Evolutionary conservation across 2,113 vertebrate species (phyloP), one percentile per base, ranked within the genome.

Genomic region (Corydoras sp.): DNA sequence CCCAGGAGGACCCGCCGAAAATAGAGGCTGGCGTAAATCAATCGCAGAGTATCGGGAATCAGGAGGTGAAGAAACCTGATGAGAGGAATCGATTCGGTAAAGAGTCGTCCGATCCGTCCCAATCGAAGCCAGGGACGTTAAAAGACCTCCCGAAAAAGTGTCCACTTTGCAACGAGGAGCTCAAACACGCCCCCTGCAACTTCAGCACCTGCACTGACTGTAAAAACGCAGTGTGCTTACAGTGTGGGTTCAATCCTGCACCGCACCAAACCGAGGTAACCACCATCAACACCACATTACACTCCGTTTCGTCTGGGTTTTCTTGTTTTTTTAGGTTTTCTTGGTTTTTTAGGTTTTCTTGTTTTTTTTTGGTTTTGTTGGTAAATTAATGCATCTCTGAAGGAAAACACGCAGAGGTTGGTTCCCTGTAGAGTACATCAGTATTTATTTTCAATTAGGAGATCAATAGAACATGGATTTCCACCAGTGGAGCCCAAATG

Each of bases 241-340:
- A 95, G 69, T 99, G 96, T 92, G 97, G 97, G 89, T 99, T 99
- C 89, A 98, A 95, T 78, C 93, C 95, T 0, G 91, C 86, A 71
- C 94, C 94, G 0, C 94, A 99, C 83, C 87, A 93, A 71, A 90
- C 88, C 15, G 90, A 95, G 74, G 77, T 79, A 76, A 76, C 31
- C 4, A 43, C 35, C 4, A 2, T 43, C 7, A 43, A 43, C 35
- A 43, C 35, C 7, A 1, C 35, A 2, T 43, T 43, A 5, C 35
- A 43, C 35, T 43, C 35, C 7, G 35, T 43, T 43, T 43, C 1
- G 18, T 24, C 18, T 24, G 18, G 18, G 18, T 24, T 43, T 43
- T 43, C 35, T 43, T 43, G 35, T 43, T 43, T 5, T 43, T 43
- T 43, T 35, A 4, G 6, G 35, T 43, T 43, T 43, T 6, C 3